phyloP scores from a whole-genome alignment of 1,140 invertebrate genomes.

The Caenorhabditis inopinata region DNA sequence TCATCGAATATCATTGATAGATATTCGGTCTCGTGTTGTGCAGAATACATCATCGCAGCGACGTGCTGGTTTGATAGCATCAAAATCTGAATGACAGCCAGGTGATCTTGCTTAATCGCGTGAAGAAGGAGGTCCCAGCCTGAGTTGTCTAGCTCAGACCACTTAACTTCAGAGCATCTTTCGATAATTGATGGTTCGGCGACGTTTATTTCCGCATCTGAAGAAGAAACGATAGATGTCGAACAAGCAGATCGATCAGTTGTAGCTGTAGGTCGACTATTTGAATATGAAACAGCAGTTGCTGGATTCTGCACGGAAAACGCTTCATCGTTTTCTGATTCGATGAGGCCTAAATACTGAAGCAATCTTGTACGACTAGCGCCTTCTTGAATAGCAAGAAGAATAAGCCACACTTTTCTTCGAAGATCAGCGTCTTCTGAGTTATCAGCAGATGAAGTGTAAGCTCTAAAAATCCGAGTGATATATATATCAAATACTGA shows the following conservation, averaged over 20 bases:
- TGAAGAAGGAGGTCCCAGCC: background rate
- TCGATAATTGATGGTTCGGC: background rate
- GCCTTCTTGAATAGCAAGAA: conserved; percentile 1
- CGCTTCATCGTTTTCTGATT: background rate
- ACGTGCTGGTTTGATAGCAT: background rate
- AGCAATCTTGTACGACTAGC: background rate
- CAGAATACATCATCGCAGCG: background rate
- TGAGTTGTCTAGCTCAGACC: background rate
- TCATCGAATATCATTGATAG: background rate
- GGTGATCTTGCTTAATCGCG: background rate
- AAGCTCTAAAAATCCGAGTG: background rate
- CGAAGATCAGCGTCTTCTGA: background rate
- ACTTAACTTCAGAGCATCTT: background rate
- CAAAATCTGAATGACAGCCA: background rate
- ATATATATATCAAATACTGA: no score
- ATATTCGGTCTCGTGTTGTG: background rate
- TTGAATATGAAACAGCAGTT: background rate
- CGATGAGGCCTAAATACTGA: background rate
- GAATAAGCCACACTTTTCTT: background rate
- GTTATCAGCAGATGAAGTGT: background rate
- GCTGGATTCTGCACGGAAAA: background rate
- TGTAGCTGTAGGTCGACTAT: background rate
- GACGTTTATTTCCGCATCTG: background rate
- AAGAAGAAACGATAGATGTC: background rate
- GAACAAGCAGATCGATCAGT: background rate